These are phyloP conservation scores for Elachura formosa DNA, from an alignment of 2,113 vertebrate genomes.

Conservation along the genomic window DNA sequence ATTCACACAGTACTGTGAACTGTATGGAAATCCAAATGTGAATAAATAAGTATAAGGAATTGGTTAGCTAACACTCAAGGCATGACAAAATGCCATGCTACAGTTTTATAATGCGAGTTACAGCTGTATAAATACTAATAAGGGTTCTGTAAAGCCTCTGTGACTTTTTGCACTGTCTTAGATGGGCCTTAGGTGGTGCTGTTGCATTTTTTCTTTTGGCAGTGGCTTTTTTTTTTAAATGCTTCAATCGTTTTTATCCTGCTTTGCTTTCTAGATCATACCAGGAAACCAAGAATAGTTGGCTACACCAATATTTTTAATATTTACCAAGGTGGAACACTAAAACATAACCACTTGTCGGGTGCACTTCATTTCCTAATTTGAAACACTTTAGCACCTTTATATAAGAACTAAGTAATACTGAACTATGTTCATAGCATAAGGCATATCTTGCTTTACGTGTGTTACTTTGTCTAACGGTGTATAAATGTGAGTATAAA, in stretches of 20 bases:
- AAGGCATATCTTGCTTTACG: neutral
- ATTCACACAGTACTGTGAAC: neutral
- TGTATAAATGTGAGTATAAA: constrained; percentile 36
- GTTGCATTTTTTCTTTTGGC: constrained; percentile 48
- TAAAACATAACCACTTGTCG: neutral
- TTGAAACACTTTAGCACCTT: constrained; percentile 25
- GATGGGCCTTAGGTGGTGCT: constrained; percentile 66
- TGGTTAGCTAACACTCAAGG: neutral
- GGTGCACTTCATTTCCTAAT: constrained; percentile 16
- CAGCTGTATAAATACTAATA: constrained; percentile 38
- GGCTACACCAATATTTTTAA: neutral
- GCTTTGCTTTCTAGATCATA: neutral
- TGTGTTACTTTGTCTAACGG: constrained; percentile 3
- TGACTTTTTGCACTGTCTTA: neutral
- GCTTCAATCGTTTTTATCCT: neutral
- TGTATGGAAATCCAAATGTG: constrained; percentile 2
- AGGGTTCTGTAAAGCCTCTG: neutral
- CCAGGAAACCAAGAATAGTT: constrained; percentile 16
- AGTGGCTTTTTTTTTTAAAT: neutral
- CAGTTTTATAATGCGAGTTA: constrained; percentile 9
- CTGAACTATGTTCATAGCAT: neutral
- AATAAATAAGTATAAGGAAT: neutral
- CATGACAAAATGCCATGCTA: neutral
- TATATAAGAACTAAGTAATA: neutral
- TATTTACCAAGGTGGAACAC: constrained; percentile 17